Base-by-base conservation (phyloP, 2,113 vertebrate species). In the Syrmaticus mikado region DNA sequence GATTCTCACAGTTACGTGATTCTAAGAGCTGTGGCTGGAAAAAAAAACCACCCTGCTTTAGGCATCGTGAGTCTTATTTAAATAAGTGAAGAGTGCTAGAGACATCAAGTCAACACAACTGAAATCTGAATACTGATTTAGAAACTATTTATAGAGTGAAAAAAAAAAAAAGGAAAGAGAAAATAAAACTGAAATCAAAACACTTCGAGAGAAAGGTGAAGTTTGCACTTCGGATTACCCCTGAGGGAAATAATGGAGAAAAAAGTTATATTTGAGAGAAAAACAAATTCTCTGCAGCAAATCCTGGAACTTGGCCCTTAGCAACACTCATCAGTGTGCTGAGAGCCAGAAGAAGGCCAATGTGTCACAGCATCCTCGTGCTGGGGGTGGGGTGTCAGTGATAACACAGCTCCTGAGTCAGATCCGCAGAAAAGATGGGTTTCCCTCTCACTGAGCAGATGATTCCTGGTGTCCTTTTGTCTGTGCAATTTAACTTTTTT, bases 161-260 rank as follows among this genome's bases (percentile, higher is more conserved):
- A 19, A 24, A 20, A 78, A 71, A 34, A 68, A 66, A 70, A 80
- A 19, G 27, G 20, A 78, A 71, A 27, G 41, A 45, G 36, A 78
- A 86, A 90, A 90, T 65, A 79, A 64, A 92, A 41, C 75, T 70
- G 19, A 70, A 80, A 82, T 70, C 58, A 48, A 82, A 87, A 89
- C 32, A 18, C 32, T 52, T 84, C 84, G 38, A 61, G 61, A 57
- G 43, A 78, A 87, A 89, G 40, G 58, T 43, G 36, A 20, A 30
- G 61, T 70, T 87, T 89, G 74, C 62, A 70, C 36, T 24, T 79
- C 6, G 2, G 68, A 45, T 70, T 58, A 6, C 8, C 91, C 58
- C 53, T 28, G 58, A 85, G 62, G 45, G 58, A 90, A 77, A 50
- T 65, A 64, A 89, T 30, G 55, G 71, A 74, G 66, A 73, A 89